Conservation (phyloP, 2,113 vertebrate species). For the Indicator maculatus region DNA sequence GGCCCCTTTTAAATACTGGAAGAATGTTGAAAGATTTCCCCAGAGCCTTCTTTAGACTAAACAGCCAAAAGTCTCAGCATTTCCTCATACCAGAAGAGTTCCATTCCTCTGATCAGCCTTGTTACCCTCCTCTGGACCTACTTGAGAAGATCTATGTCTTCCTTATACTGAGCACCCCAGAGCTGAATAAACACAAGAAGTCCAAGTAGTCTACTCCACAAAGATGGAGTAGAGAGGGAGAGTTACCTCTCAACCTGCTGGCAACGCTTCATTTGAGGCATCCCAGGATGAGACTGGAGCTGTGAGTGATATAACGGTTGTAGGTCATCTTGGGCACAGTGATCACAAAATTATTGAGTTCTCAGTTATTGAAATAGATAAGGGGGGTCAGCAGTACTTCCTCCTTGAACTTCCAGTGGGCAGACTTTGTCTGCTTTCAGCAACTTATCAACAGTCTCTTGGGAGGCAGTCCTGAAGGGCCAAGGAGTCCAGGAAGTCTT, state of each 20-base stretch:
- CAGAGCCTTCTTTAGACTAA: not conserved
- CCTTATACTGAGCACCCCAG: rapidly evolving
- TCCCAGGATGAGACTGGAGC: rapidly evolving
- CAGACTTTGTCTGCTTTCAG: no score
- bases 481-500: no score
- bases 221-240: not conserved
- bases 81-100: not conserved
- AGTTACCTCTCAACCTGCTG: not conserved
- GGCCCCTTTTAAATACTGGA: not conserved
- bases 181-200: not conserved
- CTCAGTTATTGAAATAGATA: no score
- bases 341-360: no score
- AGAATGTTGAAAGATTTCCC: no score
- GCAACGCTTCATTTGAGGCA: rapidly evolving
- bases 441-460: no score
- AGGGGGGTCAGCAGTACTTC: no score
- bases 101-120: not conserved
- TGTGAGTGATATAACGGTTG: no score
- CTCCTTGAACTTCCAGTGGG: no score
- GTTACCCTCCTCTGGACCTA: rapidly evolving
- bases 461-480: no score
- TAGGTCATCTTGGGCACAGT: no score
- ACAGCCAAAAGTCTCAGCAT: no score
- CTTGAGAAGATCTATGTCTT: not conserved
- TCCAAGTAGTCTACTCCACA: not conserved